Conservation (phyloP, 2,888 invertebrate species). For the Nomada fabriciana region DNA sequence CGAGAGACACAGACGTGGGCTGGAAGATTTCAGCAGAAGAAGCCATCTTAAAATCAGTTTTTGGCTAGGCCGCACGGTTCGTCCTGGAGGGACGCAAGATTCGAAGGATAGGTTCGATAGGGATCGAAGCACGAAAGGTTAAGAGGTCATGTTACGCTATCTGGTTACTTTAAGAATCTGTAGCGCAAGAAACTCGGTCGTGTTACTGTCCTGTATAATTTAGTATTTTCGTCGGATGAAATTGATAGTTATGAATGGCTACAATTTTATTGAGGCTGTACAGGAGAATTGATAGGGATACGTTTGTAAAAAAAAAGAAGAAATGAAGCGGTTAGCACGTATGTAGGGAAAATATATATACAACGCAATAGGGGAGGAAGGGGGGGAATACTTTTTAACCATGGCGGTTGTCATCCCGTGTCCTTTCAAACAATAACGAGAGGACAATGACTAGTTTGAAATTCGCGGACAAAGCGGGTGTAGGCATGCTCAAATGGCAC, state of each 20-base stretch:
- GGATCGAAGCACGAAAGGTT: not conserved
- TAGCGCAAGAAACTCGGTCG: not conserved
- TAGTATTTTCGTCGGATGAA: not conserved
- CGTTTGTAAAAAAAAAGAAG: not conserved
- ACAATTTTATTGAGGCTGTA: not conserved
- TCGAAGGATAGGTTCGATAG: not conserved
- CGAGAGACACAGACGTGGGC: constrained; percentile 48
- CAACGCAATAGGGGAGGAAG: not conserved
- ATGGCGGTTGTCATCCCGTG: constrained; percentile 59
- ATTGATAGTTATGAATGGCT: not conserved
- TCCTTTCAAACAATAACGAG: constrained; percentile 66
- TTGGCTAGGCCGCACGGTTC: constrained; percentile 17
- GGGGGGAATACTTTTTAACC: constrained; percentile 49
- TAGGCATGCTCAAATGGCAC: constrained; percentile 61
- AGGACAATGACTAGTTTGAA: constrained; percentile 68
- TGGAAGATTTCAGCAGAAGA: not conserved
- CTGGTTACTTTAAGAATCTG: not conserved
- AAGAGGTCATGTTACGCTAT: not conserved
- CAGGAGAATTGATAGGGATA: not conserved
- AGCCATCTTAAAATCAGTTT: constrained; percentile 26
- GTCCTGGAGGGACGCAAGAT: not conserved
- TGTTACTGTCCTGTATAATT: too few relatives aligned
- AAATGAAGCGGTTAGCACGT: constrained; percentile 1
- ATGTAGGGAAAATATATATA: constrained; percentile 30
- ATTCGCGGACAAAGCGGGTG: constrained; percentile 64